These are phyloP conservation scores for Anser brachyrhynchus DNA, from an alignment of 2,113 vertebrate species.

Conservation along the genomic window DNA sequence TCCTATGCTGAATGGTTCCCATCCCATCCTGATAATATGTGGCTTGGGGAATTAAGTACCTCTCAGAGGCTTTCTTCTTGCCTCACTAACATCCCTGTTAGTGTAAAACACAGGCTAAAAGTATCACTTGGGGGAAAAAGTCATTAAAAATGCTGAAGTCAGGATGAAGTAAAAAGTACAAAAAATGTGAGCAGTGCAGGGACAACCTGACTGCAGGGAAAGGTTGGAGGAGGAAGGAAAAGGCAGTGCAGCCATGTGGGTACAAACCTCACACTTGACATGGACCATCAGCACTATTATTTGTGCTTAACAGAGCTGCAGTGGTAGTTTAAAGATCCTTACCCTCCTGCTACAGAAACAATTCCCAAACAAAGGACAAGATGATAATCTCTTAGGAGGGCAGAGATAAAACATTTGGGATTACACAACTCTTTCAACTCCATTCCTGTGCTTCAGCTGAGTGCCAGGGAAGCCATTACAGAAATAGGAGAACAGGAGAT, in stretches of 20 bases:
- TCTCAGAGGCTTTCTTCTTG: background rate
- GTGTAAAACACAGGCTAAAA: background rate
- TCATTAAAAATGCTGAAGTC: background rate
- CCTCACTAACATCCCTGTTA: background rate
- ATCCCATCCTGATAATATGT: background rate
- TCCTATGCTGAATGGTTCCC: background rate
- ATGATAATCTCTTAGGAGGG: background rate
- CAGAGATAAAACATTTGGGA: background rate
- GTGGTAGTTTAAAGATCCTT: background rate
- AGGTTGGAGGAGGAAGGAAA: background rate
- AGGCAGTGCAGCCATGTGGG: rapidly evolving
- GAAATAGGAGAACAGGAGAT: background rate
- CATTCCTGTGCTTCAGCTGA: rapidly evolving
- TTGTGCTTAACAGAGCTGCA: background rate
- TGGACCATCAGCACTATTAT: rapidly evolving
- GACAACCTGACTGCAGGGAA: background rate
- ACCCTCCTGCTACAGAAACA: background rate
- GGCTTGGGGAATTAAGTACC: background rate
- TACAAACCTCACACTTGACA: background rate
- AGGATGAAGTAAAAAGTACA: background rate
- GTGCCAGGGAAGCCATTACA: background rate
- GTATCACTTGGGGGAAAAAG: background rate
- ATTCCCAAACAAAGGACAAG: background rate
- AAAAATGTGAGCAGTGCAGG: background rate
- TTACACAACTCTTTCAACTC: background rate